A percentile compares a stretch with the other conserved stretches of the same genome.
These are phyloP conservation scores for Drosophila kanapiae DNA, from an alignment of 1,140 invertebrate species.

Conservation along the genomic window DNA sequence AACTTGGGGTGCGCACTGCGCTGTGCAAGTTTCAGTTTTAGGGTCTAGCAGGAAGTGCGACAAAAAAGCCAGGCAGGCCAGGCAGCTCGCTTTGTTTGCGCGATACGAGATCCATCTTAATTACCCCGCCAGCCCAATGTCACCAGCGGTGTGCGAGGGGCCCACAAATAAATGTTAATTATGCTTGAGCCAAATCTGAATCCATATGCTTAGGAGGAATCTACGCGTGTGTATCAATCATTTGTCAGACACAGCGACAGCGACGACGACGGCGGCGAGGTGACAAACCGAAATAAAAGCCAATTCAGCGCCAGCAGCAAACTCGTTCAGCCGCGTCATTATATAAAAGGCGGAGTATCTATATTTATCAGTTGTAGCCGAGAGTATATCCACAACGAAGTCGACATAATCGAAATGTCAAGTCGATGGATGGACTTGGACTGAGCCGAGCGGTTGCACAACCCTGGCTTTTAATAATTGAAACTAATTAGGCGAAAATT, in stretches of 20 bases:
- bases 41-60: constrained; percentile 60
- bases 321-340: constrained; percentile 58
- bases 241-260: constrained; percentile 29
- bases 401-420: constrained; percentile 63
- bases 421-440: constrained; percentile 55
- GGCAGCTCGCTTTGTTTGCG: constrained; percentile 43
- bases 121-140: constrained; percentile 56
- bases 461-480: constrained; percentile 56
- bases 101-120: constrained; percentile 51
- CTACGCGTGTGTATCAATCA: constrained; percentile 66
- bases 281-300: constrained; percentile 59
- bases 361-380: constrained; percentile 35
- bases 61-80: constrained; percentile 23
- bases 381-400: constrained; percentile 40
- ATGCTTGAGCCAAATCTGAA: constrained; percentile 48
- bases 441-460: constrained; percentile 43
- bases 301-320: constrained; percentile 45
- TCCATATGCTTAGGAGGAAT: constrained; percentile 35
- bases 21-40: constrained; percentile 29
- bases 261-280: constrained; percentile 16
- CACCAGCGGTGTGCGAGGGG: constrained; percentile 22
- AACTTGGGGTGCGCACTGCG: constrained; percentile 26
- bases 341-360: constrained; percentile 61
- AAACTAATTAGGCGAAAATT: constrained; percentile 68
- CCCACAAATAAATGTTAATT: constrained; percentile 61